Evolutionary conservation across 92 coral and sea anemone species (phyloP), one percentile per base, ranked within the genome.

Genomic region (Anthopleura xanthogrammica): DNA sequence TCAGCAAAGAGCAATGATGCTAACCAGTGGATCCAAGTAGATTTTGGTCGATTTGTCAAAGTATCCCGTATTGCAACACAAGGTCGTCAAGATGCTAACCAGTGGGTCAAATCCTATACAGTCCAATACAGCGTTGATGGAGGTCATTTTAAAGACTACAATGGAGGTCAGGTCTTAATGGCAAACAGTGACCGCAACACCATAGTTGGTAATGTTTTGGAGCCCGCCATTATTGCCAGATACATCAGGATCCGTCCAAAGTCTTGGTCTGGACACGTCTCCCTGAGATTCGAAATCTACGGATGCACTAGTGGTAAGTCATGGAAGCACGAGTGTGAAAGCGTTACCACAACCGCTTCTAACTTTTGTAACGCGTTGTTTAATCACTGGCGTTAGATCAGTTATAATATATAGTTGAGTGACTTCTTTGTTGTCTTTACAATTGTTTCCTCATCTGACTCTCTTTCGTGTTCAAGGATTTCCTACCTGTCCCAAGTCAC

Each of bases 51-150:
- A 70, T n/a, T 73, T 43, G 62, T 36, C 40, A 70, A 73, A 17
- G 72, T 81, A 8, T 68, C 85, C 0, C 65, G 65, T 22, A 42
- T 81, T 7, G 77, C 62, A 16, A 81, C 78, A 12, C 85, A 81
- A 81, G 85, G 85, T 4, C 77, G 85, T 46, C 41, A 68, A 66
- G 85, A 81, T 75, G 22, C 41, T 43, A 70, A 81, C 46, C 85
- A 81, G 72, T 82, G 78, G 78, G 85, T 82, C 5, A 72, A 22
- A 73, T 16, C 79, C 11, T 82, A 82, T 76, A 40, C 56, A 10
- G 52, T 82, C 36, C 79, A 73, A 36, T 82, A 43, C 79, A 82
- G 85, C 56, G 24, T 41, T 3, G 85, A 81, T 36, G 82, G 82
- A 19, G 82, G 82, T 9, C 74, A 79, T 20, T 79, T 79, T 79